Conservation (phyloP, 1,140 invertebrate species). For the Tribolium madens region DNA sequence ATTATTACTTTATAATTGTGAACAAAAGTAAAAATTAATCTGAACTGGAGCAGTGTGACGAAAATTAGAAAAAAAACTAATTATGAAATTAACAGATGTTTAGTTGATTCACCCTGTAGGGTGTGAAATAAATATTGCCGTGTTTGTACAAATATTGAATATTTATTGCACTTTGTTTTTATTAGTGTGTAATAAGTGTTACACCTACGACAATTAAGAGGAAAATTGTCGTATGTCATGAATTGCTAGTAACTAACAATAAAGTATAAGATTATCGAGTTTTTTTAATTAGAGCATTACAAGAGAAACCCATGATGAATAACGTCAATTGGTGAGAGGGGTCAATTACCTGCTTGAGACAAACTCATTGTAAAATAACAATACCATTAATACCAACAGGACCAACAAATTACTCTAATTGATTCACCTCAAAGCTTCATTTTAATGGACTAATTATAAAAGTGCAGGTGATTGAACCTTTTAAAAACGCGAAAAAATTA, state of each 20-base stretch:
- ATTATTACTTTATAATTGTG: too few relatives aligned
- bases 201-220: constrained; percentile 31
- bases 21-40: too few relatives aligned
- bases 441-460: neutral
- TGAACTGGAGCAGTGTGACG: too few relatives aligned
- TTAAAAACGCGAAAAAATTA: constrained; percentile 4
- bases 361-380: constrained; percentile 27
- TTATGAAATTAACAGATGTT: too few relatives aligned
- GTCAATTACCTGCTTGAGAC: constrained; percentile 34
- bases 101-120: too few relatives aligned
- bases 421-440: constrained; percentile 3
- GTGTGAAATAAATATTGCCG: too few relatives aligned
- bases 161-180: neutral
- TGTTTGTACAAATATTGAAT: neutral
- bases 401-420: constrained; percentile 11
- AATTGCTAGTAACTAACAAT: neutral
- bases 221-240: neutral
- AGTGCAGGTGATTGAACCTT: neutral
- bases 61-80: too few relatives aligned
- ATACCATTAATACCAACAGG: constrained; percentile 9
- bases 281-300: constrained; percentile 32
- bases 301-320: constrained; percentile 33
- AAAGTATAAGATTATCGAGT: neutral
- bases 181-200: constrained; percentile 1
- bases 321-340: constrained; percentile 9